Evolutionary conservation across 30 jellyfish, hydroid and myxozoan genomes (phyloP).

Genomic region (Turritopsis rubra): DNA sequence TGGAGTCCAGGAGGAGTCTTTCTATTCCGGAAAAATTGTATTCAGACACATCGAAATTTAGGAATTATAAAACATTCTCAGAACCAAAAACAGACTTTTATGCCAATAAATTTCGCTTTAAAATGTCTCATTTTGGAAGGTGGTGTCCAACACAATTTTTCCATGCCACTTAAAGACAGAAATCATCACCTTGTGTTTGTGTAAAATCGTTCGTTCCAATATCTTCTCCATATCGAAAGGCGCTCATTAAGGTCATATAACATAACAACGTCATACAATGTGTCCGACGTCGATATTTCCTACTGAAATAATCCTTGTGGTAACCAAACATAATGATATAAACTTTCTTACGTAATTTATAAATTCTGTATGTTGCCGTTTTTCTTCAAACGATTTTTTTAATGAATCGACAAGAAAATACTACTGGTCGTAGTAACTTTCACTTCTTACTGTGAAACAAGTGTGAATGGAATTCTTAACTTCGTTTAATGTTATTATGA

Average conservation of each 20-base stretch:
- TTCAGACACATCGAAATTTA: too few relatives aligned
- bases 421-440: neutral
- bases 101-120: too few relatives aligned
- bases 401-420: neutral
- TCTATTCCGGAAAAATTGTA: too few relatives aligned
- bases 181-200: neutral
- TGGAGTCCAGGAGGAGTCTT: too few relatives aligned
- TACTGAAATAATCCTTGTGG: slow-evolving; percentile 29
- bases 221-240: slow-evolving; percentile 38
- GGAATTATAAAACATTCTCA: too few relatives aligned
- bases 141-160: too few relatives aligned
- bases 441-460: neutral
- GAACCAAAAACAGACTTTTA: too few relatives aligned
- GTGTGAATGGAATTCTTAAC: neutral
- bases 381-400: neutral
- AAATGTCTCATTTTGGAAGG: too few relatives aligned
- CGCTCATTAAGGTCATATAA: slow-evolving; percentile 69
- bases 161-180: neutral
- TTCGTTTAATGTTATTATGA: neutral
- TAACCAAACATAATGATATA: slow-evolving; percentile 8
- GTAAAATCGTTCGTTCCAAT: slow-evolving; percentile 16
- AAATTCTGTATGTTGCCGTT: too few relatives aligned
- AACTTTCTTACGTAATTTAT: neutral
- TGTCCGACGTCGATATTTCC: slow-evolving; percentile 62
- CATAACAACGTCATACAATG: slow-evolving; percentile 53